Conservation (phyloP, 2,113 vertebrate genomes). For the Anseranas semipalmata region DNA sequence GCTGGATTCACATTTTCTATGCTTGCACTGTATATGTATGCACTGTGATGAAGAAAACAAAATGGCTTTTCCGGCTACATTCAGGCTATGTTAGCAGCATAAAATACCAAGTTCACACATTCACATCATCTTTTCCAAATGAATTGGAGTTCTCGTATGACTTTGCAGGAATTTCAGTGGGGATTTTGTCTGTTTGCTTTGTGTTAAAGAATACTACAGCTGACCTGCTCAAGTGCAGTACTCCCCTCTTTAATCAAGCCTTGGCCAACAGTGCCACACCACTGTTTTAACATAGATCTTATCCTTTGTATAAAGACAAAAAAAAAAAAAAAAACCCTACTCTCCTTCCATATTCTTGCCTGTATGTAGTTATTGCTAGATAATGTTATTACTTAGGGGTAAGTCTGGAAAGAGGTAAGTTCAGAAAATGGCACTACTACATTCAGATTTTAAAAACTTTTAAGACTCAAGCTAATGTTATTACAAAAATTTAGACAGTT, state of each 20-base stretch:
- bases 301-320: not conserved
- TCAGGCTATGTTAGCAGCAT: not conserved
- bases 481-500: not conserved
- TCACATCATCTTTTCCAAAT: not conserved
- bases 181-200: not conserved
- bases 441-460: not conserved
- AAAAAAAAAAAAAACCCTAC: not conserved
- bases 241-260: not conserved
- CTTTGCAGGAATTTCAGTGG: not conserved
- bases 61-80: not conserved
- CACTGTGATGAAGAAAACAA: not conserved
- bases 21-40: rapidly evolving
- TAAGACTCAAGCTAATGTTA: not conserved
- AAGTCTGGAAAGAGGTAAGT: not conserved
- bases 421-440: not conserved
- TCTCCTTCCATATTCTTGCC: not conserved
- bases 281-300: not conserved
- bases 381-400: not conserved
- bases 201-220: not conserved
- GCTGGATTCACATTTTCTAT: not conserved
- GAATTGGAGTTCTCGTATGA: not conserved
- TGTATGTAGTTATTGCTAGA: not conserved
- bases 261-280: not conserved
- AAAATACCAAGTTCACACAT: not conserved
- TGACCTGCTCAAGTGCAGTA: not conserved